A percentile compares a stretch with the other conserved stretches of the same genome.
phyloP scores from a whole-genome alignment of 2,113 vertebrate genomes.

The Nothobranchius furzeri region DNA sequence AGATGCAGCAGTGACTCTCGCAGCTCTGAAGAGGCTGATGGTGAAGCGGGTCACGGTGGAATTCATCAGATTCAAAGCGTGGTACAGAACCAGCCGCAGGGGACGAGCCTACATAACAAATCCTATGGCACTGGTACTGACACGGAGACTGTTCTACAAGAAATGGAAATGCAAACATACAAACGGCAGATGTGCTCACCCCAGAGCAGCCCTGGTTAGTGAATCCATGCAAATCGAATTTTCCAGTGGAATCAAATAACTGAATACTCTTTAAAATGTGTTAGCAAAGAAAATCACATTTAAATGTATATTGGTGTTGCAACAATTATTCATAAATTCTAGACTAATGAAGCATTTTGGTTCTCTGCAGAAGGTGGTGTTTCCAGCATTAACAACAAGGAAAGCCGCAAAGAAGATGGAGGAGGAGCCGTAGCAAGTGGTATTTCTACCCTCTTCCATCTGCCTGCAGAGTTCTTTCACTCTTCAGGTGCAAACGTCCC shows the following conservation, averaged over 20 bases:
- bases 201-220: constrained; percentile 68
- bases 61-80: constrained; percentile 36
- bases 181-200: constrained; percentile 46
- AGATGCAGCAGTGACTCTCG: constrained; percentile 64
- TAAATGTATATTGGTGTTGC: too few relatives aligned
- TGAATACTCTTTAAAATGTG: background rate
- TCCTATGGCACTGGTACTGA: constrained; percentile 46
- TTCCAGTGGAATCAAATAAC: too few relatives aligned
- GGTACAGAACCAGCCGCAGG: constrained; percentile 60
- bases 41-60: constrained; percentile 16
- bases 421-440: constrained; percentile 45
- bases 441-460: constrained; percentile 75
- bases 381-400: constrained; percentile 54
- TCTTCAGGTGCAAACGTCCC: constrained; percentile 77
- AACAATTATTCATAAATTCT: too few relatives aligned
- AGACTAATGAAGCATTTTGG: constrained; percentile 8
- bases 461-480: constrained; percentile 89
- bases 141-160: constrained; percentile 45
- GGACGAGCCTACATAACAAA: constrained; percentile 25
- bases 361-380: constrained; percentile 49
- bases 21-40: constrained; percentile 69
- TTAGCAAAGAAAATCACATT: background rate
- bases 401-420: constrained; percentile 21
- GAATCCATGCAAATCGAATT: background rate
- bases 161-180: constrained; percentile 55